Evolutionary conservation across 2,888 invertebrate genomes (phyloP).

Genomic region (Dendrolimus pini): DNA sequence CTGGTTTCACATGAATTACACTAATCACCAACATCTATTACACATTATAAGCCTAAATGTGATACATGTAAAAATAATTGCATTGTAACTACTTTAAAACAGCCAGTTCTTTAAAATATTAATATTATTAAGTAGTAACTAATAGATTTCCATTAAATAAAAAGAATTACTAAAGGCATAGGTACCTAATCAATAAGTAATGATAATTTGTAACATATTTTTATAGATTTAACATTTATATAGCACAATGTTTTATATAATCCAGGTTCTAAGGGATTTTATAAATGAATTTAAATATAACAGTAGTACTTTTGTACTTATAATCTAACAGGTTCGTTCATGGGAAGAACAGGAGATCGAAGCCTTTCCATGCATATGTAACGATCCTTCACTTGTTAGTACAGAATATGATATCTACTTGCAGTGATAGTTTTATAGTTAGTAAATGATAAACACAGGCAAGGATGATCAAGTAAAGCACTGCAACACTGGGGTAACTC

Average conservation of each 20-base stretch:
- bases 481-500: slow-evolving; percentile 72
- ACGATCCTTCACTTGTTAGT: slow-evolving; percentile 51
- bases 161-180: no score
- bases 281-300: not conserved
- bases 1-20: no score
- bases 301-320: slow-evolving; percentile 11
- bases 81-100: no score
- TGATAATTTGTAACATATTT: no score
- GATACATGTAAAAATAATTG: no score
- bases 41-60: no score
- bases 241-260: slow-evolving; percentile 5
- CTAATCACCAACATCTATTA: no score
- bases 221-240: no score
- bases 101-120: no score
- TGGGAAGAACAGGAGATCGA: slow-evolving; percentile 34
- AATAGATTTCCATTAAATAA: no score
- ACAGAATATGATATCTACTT: slow-evolving; percentile 50
- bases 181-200: no score
- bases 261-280: slow-evolving; percentile 35
- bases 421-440: slow-evolving; percentile 61
- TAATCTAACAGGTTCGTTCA: slow-evolving; percentile 13
- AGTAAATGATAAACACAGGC: slow-evolving; percentile 76
- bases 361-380: slow-evolving; percentile 63
- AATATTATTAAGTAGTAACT: no score
- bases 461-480: slow-evolving; percentile 78